These are phyloP conservation scores for Brotula barbata DNA, from an alignment of 2,797 vertebrate species.

Conservation along the genomic window DNA sequence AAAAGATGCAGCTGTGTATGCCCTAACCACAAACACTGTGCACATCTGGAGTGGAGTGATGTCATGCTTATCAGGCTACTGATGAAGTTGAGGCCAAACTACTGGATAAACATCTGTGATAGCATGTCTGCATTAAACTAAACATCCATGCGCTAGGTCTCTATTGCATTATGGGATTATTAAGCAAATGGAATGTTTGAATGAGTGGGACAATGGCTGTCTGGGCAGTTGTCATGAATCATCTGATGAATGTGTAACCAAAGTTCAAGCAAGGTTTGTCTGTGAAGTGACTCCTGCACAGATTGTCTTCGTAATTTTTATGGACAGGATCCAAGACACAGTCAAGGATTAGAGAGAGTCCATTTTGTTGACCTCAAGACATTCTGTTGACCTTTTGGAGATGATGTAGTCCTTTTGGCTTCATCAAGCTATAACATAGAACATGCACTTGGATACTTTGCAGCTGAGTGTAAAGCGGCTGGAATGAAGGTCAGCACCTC, in stretches of 20 bases:
- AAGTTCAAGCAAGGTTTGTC: slow-evolving; percentile 6
- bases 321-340: too few relatives aligned
- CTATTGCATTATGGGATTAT: slow-evolving; percentile 18
- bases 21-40: slow-evolving; percentile 10
- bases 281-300: too few relatives aligned
- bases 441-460: too few relatives aligned
- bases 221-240: too few relatives aligned
- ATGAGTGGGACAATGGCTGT: too few relatives aligned
- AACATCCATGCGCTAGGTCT: slow-evolving; percentile 23
- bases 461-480: neutral
- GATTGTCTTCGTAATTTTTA: too few relatives aligned
- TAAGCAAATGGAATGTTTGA: slow-evolving; percentile 18
- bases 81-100: slow-evolving; percentile 16
- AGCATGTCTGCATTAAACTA: slow-evolving; percentile 16
- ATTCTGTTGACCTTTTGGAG: too few relatives aligned
- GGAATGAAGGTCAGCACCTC: neutral
- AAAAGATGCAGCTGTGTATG: slow-evolving; percentile 20
- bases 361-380: too few relatives aligned
- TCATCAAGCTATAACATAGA: too few relatives aligned
- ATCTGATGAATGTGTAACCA: slow-evolving; percentile 9
- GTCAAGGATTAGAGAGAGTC: too few relatives aligned
- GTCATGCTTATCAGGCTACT: slow-evolving; percentile 32
- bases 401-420: too few relatives aligned
- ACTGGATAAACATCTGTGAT: slow-evolving; percentile 44
- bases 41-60: slow-evolving; percentile 5